Conservation (phyloP, 2,113 vertebrate genomes). For the Hydropotes inermis region DNA sequence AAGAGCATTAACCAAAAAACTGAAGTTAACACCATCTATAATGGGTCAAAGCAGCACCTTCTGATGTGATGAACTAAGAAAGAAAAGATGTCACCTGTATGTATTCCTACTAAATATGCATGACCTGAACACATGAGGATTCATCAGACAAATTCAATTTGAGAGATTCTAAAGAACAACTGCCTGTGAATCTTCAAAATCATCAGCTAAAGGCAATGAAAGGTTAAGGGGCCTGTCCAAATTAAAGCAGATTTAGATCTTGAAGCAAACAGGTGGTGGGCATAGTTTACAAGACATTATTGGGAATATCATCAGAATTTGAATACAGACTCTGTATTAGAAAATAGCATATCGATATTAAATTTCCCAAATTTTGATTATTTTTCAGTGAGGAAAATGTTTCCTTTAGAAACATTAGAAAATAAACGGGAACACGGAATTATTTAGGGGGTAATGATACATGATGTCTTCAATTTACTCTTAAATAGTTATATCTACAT, state of each 20-base stretch:
- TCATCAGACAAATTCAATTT: not conserved
- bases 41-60: not conserved
- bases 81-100: not conserved
- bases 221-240: not conserved
- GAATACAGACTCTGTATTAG: not conserved
- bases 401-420: not conserved
- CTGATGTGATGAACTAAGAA: not conserved
- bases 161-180: not conserved
- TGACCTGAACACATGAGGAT: not conserved
- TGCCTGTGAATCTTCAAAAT: not conserved
- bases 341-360: not conserved
- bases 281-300: not conserved
- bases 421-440: not conserved
- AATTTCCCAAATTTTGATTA: not conserved
- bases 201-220: not conserved
- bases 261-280: accelerated
- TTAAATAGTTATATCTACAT: not conserved
- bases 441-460: not conserved
- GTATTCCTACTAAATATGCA: not conserved
- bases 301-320: not conserved
- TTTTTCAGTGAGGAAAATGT: not conserved
- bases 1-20: not conserved
- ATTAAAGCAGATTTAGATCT: not conserved
- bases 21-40: not conserved
- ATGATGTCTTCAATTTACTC: not conserved